Conservation (phyloP, 92 coral and sea anemone genomes). For the Phenganax subtilis region DNA sequence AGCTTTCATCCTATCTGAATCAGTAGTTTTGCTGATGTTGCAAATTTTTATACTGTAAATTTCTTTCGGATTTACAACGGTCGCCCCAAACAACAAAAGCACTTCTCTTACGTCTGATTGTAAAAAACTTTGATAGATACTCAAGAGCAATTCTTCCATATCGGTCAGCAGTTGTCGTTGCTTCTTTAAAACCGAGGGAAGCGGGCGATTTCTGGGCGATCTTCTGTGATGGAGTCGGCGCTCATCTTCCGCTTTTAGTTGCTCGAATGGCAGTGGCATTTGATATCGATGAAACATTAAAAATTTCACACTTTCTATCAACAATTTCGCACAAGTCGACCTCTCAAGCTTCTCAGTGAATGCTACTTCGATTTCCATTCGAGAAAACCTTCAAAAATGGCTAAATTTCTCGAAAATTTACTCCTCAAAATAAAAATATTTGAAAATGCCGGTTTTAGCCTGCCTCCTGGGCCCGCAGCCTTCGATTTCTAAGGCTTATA, state of each 20-base stretch:
- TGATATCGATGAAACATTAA: constrained; percentile 83
- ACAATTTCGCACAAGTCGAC: constrained; percentile 47
- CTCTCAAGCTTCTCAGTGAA: constrained; percentile 46
- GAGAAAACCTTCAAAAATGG: background rate
- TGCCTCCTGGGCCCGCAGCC: too few species aligned
- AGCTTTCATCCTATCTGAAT: constrained; percentile 22
- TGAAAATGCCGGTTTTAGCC: constrained; percentile 16
- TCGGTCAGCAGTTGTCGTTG: constrained; percentile 37
- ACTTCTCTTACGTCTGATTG: constrained; percentile 53
- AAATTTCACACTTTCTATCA: constrained; percentile 72
- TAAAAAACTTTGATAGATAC: constrained; percentile 50
- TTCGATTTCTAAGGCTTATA: too few species aligned
- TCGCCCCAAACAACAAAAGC: constrained; percentile 74
- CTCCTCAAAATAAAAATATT: background rate
- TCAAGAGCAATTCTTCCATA: constrained; percentile 61
- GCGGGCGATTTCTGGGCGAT: constrained; percentile 36
- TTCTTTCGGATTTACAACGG: constrained; percentile 92
- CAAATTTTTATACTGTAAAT: constrained; percentile 57
- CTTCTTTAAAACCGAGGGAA: constrained; percentile 24
- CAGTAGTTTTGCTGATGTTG: constrained; percentile 25
- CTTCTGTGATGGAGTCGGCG: constrained; percentile 35
- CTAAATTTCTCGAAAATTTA: background rate
- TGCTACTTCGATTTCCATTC: constrained; percentile 47
- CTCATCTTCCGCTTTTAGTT: constrained; percentile 53
- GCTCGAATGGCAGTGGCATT: constrained; percentile 81